Evolutionary conservation across 2,888 invertebrate genomes (phyloP).

Genomic region (Drosophila colorata): DNA sequence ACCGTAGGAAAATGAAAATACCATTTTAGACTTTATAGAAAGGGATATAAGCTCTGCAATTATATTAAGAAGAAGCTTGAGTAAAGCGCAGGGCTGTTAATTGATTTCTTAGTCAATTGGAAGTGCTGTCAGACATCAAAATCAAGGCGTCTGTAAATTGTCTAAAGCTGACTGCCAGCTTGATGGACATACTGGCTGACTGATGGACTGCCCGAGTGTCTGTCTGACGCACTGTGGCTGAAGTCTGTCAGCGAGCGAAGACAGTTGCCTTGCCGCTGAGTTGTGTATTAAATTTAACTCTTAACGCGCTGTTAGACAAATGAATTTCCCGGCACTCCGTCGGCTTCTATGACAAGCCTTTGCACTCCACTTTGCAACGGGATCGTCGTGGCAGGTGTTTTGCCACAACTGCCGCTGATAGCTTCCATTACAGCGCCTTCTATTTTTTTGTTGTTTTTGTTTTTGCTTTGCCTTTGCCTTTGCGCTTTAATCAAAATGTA

Average conservation of each 20-base stretch:
- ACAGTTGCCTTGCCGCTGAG: slow-evolving; percentile 21
- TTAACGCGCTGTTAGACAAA: slow-evolving; percentile 61
- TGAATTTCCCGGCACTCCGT: slow-evolving; percentile 43
- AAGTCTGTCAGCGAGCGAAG: slow-evolving; percentile 29
- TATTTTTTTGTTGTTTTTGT: slow-evolving; percentile 24
- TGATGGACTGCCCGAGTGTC: slow-evolving; percentile 2
- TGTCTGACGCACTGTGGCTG: slow-evolving; percentile 36
- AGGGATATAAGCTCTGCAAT: background rate
- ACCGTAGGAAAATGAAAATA: too few relatives aligned
- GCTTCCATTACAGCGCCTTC: slow-evolving; percentile 44
- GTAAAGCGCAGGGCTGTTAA: slow-evolving; percentile 19
- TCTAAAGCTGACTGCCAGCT: slow-evolving; percentile 20
- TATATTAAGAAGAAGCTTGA: slow-evolving; percentile 13
- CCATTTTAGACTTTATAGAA: background rate
- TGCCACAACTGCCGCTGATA: slow-evolving; percentile 43
- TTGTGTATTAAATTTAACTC: slow-evolving; percentile 55
- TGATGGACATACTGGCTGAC: slow-evolving; percentile 31
- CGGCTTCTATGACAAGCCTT: slow-evolving; percentile 25
- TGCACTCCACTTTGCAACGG: slow-evolving; percentile 15
- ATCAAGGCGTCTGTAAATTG: slow-evolving; percentile 18
- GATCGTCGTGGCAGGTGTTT: slow-evolving; percentile 21
- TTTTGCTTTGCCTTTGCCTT: slow-evolving; percentile 28
- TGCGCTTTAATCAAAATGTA: slow-evolving; percentile 77
- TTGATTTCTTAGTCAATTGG: slow-evolving; percentile 44
- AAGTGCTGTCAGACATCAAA: slow-evolving; percentile 30